Base-by-base conservation (phyloP, 2,888 invertebrate species). In the Eupithecia insigniata region DNA sequence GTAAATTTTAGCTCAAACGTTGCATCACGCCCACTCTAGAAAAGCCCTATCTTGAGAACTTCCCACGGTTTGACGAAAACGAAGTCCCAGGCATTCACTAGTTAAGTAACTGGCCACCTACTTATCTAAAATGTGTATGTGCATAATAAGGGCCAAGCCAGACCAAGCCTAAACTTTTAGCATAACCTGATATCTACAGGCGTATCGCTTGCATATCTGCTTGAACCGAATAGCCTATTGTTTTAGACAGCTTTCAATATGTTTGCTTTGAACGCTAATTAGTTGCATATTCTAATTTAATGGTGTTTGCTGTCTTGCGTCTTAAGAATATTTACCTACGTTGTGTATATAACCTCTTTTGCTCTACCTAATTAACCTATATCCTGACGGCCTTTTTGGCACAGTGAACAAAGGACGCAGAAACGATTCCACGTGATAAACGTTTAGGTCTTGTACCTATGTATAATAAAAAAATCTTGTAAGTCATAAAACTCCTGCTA, bases 241-340 rank as follows among this genome's bases (percentile, higher is more conserved):
- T 81, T 76, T 62, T 62, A 62, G 82, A 79, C 79, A 79, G 79
- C 75, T 67, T 67, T 73, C 78, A 76, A 79, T 81, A 76, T 75
- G 79, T 73, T 75, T 70, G 65, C 76, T 69, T 32, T 72, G 74
- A 75, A 80, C 78, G 75, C 74, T 72, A 76, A 71, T 72, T 76
- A 74, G 76, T 64, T 64, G 14, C 22, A 12, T 34, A 64, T 36
- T 36, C 36, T n/a, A 22, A 36, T 22, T 64, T 39, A 64, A 62
- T 62, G 34, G 32, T 62, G 16, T 62, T 62, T 62, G 18, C 30
- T 30, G 61, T 62, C 32, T 30, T 10, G 55, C 26, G 26, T 26
- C 55, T 55, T 55, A 26, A 55, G 26, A 55, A 12, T 55, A 51
- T 51, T 0, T 46, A 46, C 18, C 10, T 51, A 2, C 3, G 51